These are phyloP conservation scores for Tachycineta bicolor DNA, from an alignment of 2,113 vertebrate genomes.

Conservation along the genomic window DNA sequence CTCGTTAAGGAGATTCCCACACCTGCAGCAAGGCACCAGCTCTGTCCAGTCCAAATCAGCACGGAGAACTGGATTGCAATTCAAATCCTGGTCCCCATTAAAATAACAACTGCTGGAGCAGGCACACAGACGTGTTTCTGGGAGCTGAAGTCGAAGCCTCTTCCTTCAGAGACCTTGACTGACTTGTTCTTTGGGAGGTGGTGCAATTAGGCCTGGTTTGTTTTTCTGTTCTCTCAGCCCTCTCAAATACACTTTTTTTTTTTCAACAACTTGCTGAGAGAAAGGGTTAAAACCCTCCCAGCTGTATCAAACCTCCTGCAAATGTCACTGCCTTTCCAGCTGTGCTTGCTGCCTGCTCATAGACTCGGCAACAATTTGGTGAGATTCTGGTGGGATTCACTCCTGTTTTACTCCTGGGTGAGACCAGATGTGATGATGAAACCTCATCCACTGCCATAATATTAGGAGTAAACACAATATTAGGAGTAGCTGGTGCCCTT, in stretches of 20 bases:
- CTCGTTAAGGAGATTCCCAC: neutral
- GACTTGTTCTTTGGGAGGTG: neutral
- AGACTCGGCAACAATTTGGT: neutral
- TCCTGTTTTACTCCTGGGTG: neutral
- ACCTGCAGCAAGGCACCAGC: fast-evolving
- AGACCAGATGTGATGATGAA: neutral
- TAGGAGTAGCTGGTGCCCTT: neutral
- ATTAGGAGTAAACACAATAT: neutral
- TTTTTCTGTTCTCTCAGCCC: neutral
- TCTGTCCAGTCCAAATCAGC: neutral
- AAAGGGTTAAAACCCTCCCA: slow-evolving; percentile 16
- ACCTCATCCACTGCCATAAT: neutral
- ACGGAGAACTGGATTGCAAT: fast-evolving
- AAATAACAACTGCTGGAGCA: neutral
- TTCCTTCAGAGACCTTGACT: neutral
- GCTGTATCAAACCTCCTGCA: neutral
- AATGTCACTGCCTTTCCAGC: neutral
- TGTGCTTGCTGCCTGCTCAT: neutral
- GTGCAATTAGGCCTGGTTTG: neutral
- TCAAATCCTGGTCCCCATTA: neutral
- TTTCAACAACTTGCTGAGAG: neutral
- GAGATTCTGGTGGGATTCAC: neutral
- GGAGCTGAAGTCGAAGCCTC: neutral
- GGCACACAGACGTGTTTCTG: neutral
- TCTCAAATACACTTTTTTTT: neutral